Evolutionary conservation across 1,140 invertebrate genomes (phyloP).

Genomic region (Listronotus bonariensis): DNA sequence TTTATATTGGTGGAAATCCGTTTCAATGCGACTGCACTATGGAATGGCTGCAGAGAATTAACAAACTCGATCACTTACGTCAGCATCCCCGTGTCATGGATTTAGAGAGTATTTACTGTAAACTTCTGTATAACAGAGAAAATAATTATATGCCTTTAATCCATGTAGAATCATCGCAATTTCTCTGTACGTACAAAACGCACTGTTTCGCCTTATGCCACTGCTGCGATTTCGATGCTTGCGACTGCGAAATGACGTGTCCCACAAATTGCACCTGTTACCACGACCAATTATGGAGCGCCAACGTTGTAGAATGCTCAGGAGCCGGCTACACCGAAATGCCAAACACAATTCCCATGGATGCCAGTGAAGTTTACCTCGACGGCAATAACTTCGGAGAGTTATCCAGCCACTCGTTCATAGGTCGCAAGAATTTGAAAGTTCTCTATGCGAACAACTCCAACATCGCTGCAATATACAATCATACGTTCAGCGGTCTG

Average conservation of each 20-base stretch:
- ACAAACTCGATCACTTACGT: conserved; percentile 71
- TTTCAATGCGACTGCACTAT: conserved; percentile 87
- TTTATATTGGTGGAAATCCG: conserved; percentile 86
- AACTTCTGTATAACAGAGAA: conserved; percentile 83
- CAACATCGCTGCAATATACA: conserved; percentile 80
- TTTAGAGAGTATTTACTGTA: conserved; percentile 87
- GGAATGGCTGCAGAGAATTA: conserved; percentile 86
- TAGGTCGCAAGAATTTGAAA: conserved; percentile 85
- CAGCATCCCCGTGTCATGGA: conserved; percentile 91
- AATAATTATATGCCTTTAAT: conserved; percentile 80
- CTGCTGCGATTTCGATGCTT: too few relatives aligned
- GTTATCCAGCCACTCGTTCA: conserved; percentile 86
- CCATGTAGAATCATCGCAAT: conserved; percentile 84
- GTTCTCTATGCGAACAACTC: conserved; percentile 88
- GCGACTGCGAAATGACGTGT: conserved; percentile 95
- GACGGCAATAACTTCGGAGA: conserved; percentile 89
- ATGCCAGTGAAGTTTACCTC: conserved; percentile 90
- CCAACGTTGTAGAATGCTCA: conserved; percentile 91
- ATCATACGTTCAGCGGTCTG: conserved; percentile 88
- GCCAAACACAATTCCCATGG: conserved; percentile 89
- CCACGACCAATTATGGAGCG: conserved; percentile 91
- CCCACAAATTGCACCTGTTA: conserved; percentile 92
- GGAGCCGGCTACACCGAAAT: conserved; percentile 77
- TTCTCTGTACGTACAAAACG: conserved; percentile 89
- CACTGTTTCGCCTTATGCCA: conserved; percentile 92